Evolutionary conservation across 2,888 invertebrate genomes (phyloP), one percentile per base, ranked within the genome.

Genomic region (Drosophila greeni): DNA sequence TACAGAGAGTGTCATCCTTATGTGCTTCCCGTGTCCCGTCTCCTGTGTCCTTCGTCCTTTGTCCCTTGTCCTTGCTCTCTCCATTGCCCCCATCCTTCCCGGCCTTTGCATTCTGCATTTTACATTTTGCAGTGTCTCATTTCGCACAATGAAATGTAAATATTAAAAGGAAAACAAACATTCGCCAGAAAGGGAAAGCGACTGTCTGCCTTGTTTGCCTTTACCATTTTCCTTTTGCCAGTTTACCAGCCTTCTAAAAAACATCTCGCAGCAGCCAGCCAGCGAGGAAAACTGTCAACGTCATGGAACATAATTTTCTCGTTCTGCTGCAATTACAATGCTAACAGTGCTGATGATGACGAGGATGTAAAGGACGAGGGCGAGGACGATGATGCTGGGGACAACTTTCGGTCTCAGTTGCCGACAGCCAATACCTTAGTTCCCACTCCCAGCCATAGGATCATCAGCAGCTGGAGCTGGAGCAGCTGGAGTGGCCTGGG

Each of bases 101-200:
- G 40, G 36, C 43, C 37, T 42, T 40, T 59, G 68, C 39, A 42
- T 65, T 61, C 60, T 68, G 55, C 61, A 70, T 74, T 64, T 70
- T 72, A 57, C 49, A 61, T 65, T 76, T 52, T 59, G 68, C 75
- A 47, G 60, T 62, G 64, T 70, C 69, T 53, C 60, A 53, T 43
- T 68, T 57, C 66, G 57, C 68, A 78, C 71, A 76, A 73, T 78
- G 65, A 70, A 81, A 76, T 78, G 74, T 70, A 73, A 78, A 76
- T 82, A 79, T 74, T 73, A 57, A 68, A 60, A 61, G 58, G 45
- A 47, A 68, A 78, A 75, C 65, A 60, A 59, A 70, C 53, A 55
- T 52, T 65, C 57, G 60, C 72, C 62, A 59, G 60, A 70, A 73
- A 66, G 56, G 37, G 42, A 73, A 66, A 69, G 64, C 59, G 58